Evolutionary conservation across 2,113 vertebrate genomes (phyloP).

Genomic region (Callionymus lyra): DNA sequence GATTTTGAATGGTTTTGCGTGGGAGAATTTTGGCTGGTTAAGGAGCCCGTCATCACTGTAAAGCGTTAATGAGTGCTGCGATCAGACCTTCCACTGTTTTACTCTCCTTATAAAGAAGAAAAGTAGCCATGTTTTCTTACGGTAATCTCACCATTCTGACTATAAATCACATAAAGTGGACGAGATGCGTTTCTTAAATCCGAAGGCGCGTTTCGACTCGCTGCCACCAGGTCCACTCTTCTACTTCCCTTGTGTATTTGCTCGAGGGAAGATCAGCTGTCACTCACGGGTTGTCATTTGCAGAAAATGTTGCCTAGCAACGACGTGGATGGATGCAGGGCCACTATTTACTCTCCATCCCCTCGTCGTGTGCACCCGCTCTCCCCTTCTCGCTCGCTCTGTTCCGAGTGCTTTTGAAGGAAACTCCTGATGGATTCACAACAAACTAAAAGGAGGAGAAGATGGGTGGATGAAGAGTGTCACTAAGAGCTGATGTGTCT

Average conservation of each 20-base stretch:
- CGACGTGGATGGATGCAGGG: slow-evolving; percentile 34
- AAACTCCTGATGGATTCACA: slow-evolving; percentile 19
- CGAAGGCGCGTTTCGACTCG: no score
- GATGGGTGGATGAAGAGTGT: neutral
- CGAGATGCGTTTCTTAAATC: no score
- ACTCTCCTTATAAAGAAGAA: no score
- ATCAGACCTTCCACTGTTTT: no score
- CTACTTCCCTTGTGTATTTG: slow-evolving; percentile 36
- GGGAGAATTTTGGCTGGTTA: no score
- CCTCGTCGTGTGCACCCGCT: slow-evolving; percentile 32
- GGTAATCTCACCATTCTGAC: no score
- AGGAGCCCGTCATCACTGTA: no score
- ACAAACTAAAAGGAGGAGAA: slow-evolving; percentile 21
- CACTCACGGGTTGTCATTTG: slow-evolving; percentile 48
- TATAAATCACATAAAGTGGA: no score
- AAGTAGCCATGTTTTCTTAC: no score
- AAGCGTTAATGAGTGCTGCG: no score
- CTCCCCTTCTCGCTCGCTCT: slow-evolving; percentile 16
- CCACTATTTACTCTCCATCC: slow-evolving; percentile 40
- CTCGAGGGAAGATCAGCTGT: slow-evolving; percentile 44
- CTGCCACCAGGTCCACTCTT: slow-evolving; percentile 7
- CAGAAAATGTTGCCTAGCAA: slow-evolving; percentile 58
- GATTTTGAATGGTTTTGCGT: no score
- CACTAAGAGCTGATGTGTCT: slow-evolving; percentile 8
- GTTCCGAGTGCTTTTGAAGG: slow-evolving; percentile 22